These are phyloP conservation scores for Ectropis crepuscularia DNA, from an alignment of 2,888 invertebrate genomes.

Conservation along the genomic window DNA sequence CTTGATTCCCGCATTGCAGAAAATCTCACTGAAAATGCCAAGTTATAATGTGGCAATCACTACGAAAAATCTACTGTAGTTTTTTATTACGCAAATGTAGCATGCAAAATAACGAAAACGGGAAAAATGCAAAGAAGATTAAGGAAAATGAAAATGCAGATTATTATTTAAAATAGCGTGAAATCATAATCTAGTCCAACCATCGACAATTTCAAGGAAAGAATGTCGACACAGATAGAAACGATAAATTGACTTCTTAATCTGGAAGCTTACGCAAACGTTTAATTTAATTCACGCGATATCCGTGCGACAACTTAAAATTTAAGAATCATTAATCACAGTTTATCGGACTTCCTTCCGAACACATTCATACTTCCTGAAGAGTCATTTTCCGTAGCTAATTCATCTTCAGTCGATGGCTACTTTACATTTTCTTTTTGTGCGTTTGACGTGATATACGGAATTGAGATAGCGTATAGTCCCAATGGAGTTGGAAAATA, in stretches of 20 bases:
- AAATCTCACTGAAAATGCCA: background rate
- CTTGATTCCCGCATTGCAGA: constrained; percentile 20
- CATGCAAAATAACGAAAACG: too few species aligned
- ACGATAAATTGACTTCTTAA: constrained; percentile 25
- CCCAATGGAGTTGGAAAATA: constrained; percentile 18
- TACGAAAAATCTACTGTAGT: too few species aligned
- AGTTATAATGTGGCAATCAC: too few species aligned
- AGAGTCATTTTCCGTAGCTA: constrained; percentile 26
- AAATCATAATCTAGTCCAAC: too few species aligned
- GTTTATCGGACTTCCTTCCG: constrained; percentile 28
- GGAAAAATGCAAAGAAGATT: too few species aligned
- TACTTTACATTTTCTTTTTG: constrained; percentile 32
- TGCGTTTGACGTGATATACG: constrained; percentile 32
- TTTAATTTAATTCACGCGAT: constrained; percentile 23
- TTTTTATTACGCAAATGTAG: too few species aligned
- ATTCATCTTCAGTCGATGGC: constrained; percentile 29
- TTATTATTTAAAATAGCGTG: too few species aligned
- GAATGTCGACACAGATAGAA: constrained; percentile 18
- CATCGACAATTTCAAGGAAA: constrained; percentile 2
- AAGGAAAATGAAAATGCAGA: too few species aligned
- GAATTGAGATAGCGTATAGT: constrained; percentile 21
- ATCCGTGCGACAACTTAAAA: constrained; percentile 25
- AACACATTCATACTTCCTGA: constrained; percentile 23
- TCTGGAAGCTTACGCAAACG: constrained; percentile 12
- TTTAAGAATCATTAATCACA: constrained; percentile 33